Conservation (phyloP, 2,113 vertebrate genomes). For the Nerophis lumbriciformis region DNA sequence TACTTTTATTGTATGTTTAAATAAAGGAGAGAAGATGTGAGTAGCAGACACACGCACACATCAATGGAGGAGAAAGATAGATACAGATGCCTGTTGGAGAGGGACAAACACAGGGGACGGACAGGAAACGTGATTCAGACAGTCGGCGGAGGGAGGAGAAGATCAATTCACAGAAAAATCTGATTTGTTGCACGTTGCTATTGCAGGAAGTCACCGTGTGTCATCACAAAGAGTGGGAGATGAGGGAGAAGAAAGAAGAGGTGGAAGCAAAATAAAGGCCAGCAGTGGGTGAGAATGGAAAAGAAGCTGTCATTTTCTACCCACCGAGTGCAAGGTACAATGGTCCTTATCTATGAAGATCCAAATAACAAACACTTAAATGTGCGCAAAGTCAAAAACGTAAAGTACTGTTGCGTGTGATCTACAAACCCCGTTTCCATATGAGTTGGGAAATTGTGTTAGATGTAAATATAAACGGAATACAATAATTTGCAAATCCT, state of each 20-base stretch:
- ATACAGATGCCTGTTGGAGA: not conserved
- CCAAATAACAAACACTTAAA: too few species aligned
- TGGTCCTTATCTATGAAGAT: too few species aligned
- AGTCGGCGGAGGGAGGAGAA: too few species aligned
- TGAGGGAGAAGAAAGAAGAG: constrained; percentile 10
- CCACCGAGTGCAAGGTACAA: constrained; percentile 9
- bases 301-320: constrained; percentile 49
- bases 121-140: too few species aligned
- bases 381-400: too few species aligned
- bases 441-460: too few species aligned
- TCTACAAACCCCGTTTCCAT: too few species aligned
- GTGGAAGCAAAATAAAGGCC: constrained; percentile 29
- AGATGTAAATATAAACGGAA: too few species aligned
- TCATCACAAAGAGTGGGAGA: constrained; percentile 18
- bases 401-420: too few species aligned
- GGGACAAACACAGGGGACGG: not conserved
- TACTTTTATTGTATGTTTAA: constrained; percentile 4
- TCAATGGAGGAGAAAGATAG: not conserved
- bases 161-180: not conserved
- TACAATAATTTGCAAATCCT: too few species aligned
- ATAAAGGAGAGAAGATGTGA: not conserved
- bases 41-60: not conserved
- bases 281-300: constrained; percentile 52
- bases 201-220: constrained; percentile 8
- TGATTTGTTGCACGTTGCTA: not conserved